These are phyloP conservation scores for Phenganax marumi DNA, from an alignment of 92 coral and sea anemone genomes.

Conservation along the genomic window DNA sequence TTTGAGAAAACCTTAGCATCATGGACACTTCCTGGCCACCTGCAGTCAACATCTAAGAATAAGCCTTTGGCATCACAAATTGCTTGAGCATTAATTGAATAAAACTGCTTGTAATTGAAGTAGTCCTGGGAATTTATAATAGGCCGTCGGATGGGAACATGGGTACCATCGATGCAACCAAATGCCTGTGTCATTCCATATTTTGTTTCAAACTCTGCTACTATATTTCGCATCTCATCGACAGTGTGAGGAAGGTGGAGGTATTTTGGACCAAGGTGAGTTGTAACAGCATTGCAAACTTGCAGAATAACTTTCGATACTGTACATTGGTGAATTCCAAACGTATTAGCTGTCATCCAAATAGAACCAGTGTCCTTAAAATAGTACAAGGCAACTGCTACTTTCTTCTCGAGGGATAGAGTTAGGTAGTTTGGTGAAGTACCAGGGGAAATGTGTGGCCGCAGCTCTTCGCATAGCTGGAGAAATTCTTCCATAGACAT, in stretches of 20 bases:
- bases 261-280: conserved; percentile 38
- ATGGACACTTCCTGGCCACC: conserved; percentile 54
- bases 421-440: conserved; percentile 41
- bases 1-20: conserved; percentile 47
- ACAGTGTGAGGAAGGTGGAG: conserved; percentile 16
- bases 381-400: conserved; percentile 37
- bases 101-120: conserved; percentile 47
- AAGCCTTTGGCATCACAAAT: conserved; percentile 43
- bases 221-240: conserved; percentile 34
- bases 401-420: conserved; percentile 33
- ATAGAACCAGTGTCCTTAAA: conserved; percentile 47
- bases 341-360: conserved; percentile 45
- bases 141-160: conserved; percentile 43
- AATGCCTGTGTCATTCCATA: conserved; percentile 43
- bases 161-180: conserved; percentile 48
- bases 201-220: conserved; percentile 29
- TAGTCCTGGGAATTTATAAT: conserved; percentile 38
- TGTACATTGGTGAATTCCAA: conserved; percentile 51
- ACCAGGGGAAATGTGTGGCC: conserved; percentile 42
- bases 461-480: conserved; percentile 41
- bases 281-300: conserved; percentile 38
- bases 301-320: conserved; percentile 14
- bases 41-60: conserved; percentile 50
- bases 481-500: conserved; percentile 46
- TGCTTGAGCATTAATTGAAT: conserved; percentile 36